Evolutionary conservation across 2,113 vertebrate genomes (phyloP).

Genomic region (Lasiurus cinereus): DNA sequence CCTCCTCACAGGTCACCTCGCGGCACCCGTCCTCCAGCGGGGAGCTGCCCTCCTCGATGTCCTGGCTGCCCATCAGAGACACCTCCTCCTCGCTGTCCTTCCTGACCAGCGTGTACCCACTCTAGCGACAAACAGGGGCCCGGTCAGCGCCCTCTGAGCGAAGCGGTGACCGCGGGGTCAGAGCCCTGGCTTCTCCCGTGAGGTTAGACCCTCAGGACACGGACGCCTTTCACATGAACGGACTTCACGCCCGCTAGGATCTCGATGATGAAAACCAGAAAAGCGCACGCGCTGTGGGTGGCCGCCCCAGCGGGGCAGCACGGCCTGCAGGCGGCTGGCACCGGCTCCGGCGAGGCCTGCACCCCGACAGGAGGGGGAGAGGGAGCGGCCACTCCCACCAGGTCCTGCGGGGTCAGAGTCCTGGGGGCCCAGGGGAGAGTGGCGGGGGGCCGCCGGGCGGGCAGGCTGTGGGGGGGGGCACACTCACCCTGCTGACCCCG

Average conservation of each 20-base stretch:
- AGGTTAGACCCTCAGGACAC: not conserved
- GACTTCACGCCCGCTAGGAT: fast-evolving
- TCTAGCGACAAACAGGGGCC: slow-evolving; percentile 82
- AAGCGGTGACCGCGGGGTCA: fast-evolving
- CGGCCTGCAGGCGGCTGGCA: too few relatives aligned
- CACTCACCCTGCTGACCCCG: slow-evolving; percentile 92
- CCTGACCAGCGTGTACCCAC: slow-evolving; percentile 95
- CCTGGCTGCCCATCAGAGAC: slow-evolving; percentile 90
- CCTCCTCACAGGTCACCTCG: slow-evolving; percentile 91
- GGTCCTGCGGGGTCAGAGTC: too few relatives aligned
- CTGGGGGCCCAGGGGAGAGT: too few relatives aligned
- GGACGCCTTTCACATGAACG: not conserved
- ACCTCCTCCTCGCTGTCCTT: slow-evolving; percentile 96
- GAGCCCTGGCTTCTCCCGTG: fast-evolving
- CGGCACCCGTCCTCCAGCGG: slow-evolving; percentile 87
- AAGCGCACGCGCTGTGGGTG: not conserved
- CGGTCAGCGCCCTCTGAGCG: not conserved
- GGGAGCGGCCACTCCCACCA: too few relatives aligned
- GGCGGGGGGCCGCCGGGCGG: too few relatives aligned
- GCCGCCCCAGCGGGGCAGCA: too few relatives aligned
- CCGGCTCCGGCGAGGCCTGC: too few relatives aligned
- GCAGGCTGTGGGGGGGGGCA: not conserved
- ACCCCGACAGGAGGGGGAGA: too few relatives aligned
- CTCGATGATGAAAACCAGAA: not conserved
- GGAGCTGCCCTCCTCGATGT: slow-evolving; percentile 92